Conservation (phyloP, 2,797 vertebrate species). For the Lepus oiostolus region DNA sequence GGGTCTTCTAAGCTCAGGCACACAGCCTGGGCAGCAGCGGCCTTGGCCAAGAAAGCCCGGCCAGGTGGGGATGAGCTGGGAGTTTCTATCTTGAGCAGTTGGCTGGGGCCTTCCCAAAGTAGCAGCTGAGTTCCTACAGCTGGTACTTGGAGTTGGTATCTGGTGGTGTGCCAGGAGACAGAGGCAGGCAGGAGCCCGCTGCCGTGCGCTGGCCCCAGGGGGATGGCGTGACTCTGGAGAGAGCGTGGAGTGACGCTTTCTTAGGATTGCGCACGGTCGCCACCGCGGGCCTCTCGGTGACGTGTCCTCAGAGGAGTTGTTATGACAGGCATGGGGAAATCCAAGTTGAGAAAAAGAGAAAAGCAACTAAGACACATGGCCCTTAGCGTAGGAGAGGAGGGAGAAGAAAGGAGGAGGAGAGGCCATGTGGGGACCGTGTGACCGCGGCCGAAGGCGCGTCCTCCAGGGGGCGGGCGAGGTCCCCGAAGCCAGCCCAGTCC, state of each 20-base stretch:
- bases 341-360: slow-evolving; percentile 52
- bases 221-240: not conserved
- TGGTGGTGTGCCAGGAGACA: not conserved
- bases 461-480: no score
- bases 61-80: not conserved
- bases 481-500: fast-evolving
- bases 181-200: not conserved
- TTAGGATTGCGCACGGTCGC: no score
- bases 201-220: not conserved
- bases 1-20: not conserved
- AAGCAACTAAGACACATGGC: not conserved
- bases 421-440: no score
- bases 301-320: not conserved
- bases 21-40: not conserved
- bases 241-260: not conserved
- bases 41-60: not conserved
- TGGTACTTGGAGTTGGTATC: not conserved
- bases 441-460: no score
- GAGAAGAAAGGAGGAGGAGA: not conserved
- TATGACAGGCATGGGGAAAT: not conserved
- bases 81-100: not conserved
- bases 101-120: not conserved
- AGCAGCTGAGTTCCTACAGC: not conserved
- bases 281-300: slow-evolving; percentile 13
- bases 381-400: not conserved